Conservation (phyloP, 2,888 invertebrate species). For the Dusona sp. region DNA sequence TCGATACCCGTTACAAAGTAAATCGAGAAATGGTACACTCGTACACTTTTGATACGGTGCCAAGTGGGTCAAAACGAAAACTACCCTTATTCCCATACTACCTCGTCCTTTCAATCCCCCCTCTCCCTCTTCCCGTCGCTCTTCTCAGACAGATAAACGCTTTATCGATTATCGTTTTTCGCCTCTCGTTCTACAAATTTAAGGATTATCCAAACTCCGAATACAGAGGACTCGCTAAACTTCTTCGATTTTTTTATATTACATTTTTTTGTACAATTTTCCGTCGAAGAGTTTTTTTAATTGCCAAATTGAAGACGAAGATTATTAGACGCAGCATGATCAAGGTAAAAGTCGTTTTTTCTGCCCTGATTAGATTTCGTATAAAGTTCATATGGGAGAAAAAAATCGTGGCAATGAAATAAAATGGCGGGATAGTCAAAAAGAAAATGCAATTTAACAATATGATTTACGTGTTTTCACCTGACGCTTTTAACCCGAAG, state of each 20-base stretch:
- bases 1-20: slow-evolving; percentile 51
- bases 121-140: neutral
- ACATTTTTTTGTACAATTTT: no score
- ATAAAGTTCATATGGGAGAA: no score
- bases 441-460: neutral
- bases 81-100: slow-evolving; percentile 11
- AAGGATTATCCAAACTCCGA: neutral
- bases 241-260: no score
- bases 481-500: neutral
- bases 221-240: no score
- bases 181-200: neutral
- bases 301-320: no score
- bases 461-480: neutral
- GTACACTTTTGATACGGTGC: slow-evolving; percentile 65
- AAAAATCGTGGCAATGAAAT: neutral
- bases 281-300: no score
- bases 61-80: slow-evolving; percentile 65
- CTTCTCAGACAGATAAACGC: slow-evolving; percentile 48
- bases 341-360: no score
- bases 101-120: neutral
- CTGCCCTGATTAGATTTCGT: neutral
- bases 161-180: slow-evolving; percentile 53
- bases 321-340: no score
- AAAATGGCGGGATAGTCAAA: neutral
- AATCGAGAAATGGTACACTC: slow-evolving; percentile 35